Evolutionary conservation across 2,113 vertebrate genomes (phyloP).

Genomic region (Ellobius talpinus): DNA sequence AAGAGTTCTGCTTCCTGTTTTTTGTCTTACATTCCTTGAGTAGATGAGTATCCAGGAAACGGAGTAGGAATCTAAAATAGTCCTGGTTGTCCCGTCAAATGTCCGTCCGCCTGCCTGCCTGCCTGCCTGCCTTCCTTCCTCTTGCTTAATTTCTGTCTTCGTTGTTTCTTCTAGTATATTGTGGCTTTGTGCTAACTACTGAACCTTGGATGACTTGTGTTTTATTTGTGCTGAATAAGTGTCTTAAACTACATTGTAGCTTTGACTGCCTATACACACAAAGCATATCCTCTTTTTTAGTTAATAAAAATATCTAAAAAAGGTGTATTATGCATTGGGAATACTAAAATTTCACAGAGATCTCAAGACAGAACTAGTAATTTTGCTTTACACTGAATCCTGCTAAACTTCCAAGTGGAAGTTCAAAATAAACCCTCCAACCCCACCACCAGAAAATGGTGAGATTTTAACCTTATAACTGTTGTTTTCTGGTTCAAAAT

Average conservation of each 20-base stretch:
- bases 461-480: neutral
- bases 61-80: neutral
- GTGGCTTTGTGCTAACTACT: constrained; percentile 37
- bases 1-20: neutral
- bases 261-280: constrained; percentile 27
- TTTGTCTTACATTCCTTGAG: constrained; percentile 23
- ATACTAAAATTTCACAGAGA: neutral
- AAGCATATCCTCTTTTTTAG: neutral
- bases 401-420: neutral
- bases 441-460: neutral
- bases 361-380: neutral
- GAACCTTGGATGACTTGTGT: neutral
- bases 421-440: neutral
- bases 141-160: constrained; percentile 15
- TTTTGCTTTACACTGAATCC: neutral
- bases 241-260: neutral
- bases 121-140: neutral
- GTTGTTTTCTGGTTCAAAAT: neutral
- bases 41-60: constrained; percentile 26
- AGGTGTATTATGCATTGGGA: neutral
- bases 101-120: neutral
- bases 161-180: constrained; percentile 28
- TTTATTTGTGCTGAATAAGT: constrained; percentile 51
- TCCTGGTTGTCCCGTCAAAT: neutral
- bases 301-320: neutral